Evolutionary conservation across 1,140 invertebrate genomes (phyloP), one percentile per base, ranked within the genome.

Genomic region (Zaprionus gabonicus): DNA sequence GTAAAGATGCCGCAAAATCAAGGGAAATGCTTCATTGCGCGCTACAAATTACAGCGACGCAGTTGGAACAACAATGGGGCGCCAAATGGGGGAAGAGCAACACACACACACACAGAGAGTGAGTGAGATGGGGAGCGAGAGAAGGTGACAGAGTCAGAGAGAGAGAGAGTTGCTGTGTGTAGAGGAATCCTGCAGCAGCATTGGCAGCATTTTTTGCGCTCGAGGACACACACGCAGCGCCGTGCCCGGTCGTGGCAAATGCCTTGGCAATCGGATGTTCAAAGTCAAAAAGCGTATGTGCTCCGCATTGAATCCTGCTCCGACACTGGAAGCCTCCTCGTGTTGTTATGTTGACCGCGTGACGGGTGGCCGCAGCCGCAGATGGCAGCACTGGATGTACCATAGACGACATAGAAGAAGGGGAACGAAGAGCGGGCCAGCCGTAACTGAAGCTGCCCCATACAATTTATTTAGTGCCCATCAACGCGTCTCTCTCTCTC

Each of bases 1-100:
- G 85, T 90, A 90, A 90, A 90, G 85, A 90, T 90, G 85, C 85
- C 85, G 85, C 85, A 90, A 90, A 90, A 90, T 90, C 85, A 90
- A 91, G 85, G 85, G 84, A 90, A 90, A 90, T 90, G 85, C 85
- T 90, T 90, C 85, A 90, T 90, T 90, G 85, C 86, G 79, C 85
- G 86, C 85, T 90, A 90, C 85, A 90, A 90, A 90, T 90, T 85
- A 90, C 85, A 74, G 79, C 86, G 79, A 81, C 81, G 83, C 85
- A 82, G 85, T 90, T 85, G 85, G 81, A 85, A 90, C 86, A 85
- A 85, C 85, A 85, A 82, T 90, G 85, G 73, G 73, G 68, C 73
- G 73, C 73, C 73, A 76, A 76, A 76, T 76, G 60, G 62, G 58
- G 55, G 17, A 55, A 60, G 58, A 60, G 13, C 17, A 15, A 41